These are phyloP conservation scores for Propithecus coquereli DNA, from an alignment of 2,113 vertebrate genomes.

Conservation along the genomic window DNA sequence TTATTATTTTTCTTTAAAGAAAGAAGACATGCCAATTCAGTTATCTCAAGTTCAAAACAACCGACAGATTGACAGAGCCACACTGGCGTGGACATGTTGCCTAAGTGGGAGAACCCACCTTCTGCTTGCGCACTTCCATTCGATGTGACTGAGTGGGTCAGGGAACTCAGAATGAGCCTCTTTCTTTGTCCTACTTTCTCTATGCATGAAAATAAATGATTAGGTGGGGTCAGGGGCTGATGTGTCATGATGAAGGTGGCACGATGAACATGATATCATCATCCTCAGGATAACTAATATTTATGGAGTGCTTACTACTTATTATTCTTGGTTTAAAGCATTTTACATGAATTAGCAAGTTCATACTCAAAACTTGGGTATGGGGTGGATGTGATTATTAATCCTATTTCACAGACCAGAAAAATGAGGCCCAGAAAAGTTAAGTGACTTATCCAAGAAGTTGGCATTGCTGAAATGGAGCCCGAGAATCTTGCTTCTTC, in stretches of 20 bases:
- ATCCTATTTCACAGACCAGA: neutral
- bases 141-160: neutral
- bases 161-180: neutral
- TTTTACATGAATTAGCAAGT: neutral
- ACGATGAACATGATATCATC: neutral
- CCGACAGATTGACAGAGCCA: neutral
- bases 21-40: neutral
- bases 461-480: neutral
- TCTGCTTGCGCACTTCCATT: neutral
- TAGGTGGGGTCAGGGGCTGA: neutral
- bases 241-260: neutral
- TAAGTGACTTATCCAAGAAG: neutral
- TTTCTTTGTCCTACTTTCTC: neutral
- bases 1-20: neutral
- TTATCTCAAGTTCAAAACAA: neutral
- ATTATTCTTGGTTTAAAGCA: neutral
- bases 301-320: neutral
- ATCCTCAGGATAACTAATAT: neutral
- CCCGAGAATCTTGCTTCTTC: neutral
- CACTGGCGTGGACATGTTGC: no score
- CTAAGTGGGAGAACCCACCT: neutral
- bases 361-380: neutral
- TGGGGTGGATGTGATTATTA: neutral
- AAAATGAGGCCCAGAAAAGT: neutral
- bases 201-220: neutral